A percentile compares a stretch with the other conserved stretches of the same genome.
Conservation (phyloP, 2,888 invertebrate genomes). For the Chrysolina oricalcia region DNA sequence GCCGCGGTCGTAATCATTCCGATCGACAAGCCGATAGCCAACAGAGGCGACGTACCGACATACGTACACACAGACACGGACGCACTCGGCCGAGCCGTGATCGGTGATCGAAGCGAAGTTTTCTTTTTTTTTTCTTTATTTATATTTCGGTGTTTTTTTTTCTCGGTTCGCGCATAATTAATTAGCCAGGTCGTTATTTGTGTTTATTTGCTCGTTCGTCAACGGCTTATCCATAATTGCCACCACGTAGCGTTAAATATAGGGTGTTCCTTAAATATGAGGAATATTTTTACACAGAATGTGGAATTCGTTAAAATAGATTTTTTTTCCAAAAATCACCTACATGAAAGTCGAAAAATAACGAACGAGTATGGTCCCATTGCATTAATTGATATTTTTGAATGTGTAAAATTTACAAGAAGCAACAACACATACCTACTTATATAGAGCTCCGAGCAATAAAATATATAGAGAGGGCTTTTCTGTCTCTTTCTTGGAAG, state of each 20-base stretch:
- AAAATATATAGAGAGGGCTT: too few species aligned
- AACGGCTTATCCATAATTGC: neutral
- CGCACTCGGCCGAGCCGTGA: constrained; percentile 18
- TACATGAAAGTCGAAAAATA: too few species aligned
- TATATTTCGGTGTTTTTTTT: neutral
- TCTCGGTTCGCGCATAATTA: neutral
- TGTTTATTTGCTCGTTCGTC: neutral
- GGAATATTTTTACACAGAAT: too few species aligned
- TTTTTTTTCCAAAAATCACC: too few species aligned
- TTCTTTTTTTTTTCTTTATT: neutral
- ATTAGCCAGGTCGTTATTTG: neutral
- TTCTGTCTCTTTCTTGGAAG: too few species aligned
- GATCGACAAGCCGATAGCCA: constrained; percentile 68
- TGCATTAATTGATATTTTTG: too few species aligned
- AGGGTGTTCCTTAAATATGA: too few species aligned
- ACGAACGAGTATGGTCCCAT: too few species aligned
- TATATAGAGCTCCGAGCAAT: too few species aligned
- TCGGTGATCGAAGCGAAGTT: constrained; percentile 1
- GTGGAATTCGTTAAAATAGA: too few species aligned
- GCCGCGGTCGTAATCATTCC: constrained; percentile 66
- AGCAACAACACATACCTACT: too few species aligned
- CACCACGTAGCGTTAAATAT: neutral
- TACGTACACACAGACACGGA: constrained; percentile 35
- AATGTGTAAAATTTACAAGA: too few species aligned
- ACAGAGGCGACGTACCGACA: constrained; percentile 58